Conservation (phyloP, 2,888 invertebrate species). For the Athalia cordata region DNA sequence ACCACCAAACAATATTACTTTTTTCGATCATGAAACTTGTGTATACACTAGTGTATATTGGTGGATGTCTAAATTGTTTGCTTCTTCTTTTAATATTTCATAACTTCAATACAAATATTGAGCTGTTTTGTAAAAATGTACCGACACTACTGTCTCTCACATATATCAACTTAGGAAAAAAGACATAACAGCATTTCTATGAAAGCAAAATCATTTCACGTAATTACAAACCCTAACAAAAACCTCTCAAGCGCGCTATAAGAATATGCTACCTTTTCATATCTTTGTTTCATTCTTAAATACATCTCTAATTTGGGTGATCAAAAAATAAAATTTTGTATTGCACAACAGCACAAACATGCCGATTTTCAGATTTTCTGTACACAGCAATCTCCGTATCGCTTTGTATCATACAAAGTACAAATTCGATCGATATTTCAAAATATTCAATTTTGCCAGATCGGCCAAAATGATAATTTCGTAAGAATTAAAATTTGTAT, state of each 20-base stretch:
- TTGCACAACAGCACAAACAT: slow-evolving; percentile 35
- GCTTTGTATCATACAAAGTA: slow-evolving; percentile 15
- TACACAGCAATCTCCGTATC: slow-evolving; percentile 15
- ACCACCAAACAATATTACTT: slow-evolving; percentile 23
- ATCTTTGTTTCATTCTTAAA: slow-evolving; percentile 19
- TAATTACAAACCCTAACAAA: slow-evolving; percentile 1
- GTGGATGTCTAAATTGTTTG: slow-evolving; percentile 37
- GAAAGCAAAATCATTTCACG: slow-evolving; percentile 60
- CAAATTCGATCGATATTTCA: slow-evolving; percentile 27
- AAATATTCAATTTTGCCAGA: slow-evolving; percentile 25
- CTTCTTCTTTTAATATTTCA: slow-evolving; percentile 42
- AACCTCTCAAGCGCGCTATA: slow-evolving; percentile 11
- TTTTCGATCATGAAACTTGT: slow-evolving; percentile 5
- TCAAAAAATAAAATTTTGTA: slow-evolving; percentile 39
- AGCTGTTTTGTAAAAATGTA: slow-evolving; percentile 57
- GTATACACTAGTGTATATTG: slow-evolving; percentile 14
- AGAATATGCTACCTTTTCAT: slow-evolving; percentile 21
- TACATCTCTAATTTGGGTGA: slow-evolving; percentile 35
- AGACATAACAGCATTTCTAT: slow-evolving; percentile 56
- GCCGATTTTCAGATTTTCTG: slow-evolving; percentile 33
- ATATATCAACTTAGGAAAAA: slow-evolving; percentile 54
- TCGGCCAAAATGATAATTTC: slow-evolving; percentile 17
- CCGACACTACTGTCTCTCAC: slow-evolving; percentile 47
- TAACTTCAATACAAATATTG: slow-evolving; percentile 55
- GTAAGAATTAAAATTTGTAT: slow-evolving; percentile 19